A percentile compares a stretch with the other conserved stretches of the same genome.
phyloP scores from a whole-genome alignment of 2,113 vertebrate species.

The Corythoichthys haematopterus region DNA sequence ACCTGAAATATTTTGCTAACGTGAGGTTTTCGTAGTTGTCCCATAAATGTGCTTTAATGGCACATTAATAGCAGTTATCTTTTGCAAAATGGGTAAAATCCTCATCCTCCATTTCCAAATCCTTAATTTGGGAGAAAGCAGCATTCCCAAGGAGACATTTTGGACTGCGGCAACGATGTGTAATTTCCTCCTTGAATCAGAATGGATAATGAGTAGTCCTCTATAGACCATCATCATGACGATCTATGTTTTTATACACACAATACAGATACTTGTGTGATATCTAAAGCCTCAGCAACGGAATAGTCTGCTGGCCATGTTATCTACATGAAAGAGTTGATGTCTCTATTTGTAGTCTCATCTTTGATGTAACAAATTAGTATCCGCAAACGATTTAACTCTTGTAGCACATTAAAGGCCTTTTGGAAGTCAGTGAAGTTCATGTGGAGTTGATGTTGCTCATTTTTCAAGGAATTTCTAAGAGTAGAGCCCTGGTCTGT shows the following conservation, averaged over 20 bases:
- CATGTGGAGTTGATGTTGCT: no score
- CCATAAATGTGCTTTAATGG: neutral
- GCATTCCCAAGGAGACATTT: slow-evolving; percentile 3
- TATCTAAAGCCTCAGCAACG: neutral
- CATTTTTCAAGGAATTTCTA: no score
- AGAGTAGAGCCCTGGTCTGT: no score
- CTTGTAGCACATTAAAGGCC: neutral
- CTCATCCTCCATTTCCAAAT: neutral
- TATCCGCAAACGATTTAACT: neutral
- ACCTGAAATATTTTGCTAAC: neutral
- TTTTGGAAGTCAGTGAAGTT: no score
- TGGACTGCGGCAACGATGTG: neutral
- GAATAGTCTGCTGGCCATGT: neutral
- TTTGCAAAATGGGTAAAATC: neutral
- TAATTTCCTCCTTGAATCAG: neutral
- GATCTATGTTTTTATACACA: neutral
- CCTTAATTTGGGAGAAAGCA: neutral
- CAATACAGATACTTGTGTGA: neutral
- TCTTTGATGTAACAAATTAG: neutral
- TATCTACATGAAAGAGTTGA: neutral
- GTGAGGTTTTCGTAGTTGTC: neutral
- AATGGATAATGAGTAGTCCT: neutral
- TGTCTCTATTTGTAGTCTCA: neutral
- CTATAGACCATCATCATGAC: neutral
- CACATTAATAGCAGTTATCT: neutral